Evolutionary conservation across 2,797 vertebrate genomes (phyloP).

Genomic region (Anabas testudineus): DNA sequence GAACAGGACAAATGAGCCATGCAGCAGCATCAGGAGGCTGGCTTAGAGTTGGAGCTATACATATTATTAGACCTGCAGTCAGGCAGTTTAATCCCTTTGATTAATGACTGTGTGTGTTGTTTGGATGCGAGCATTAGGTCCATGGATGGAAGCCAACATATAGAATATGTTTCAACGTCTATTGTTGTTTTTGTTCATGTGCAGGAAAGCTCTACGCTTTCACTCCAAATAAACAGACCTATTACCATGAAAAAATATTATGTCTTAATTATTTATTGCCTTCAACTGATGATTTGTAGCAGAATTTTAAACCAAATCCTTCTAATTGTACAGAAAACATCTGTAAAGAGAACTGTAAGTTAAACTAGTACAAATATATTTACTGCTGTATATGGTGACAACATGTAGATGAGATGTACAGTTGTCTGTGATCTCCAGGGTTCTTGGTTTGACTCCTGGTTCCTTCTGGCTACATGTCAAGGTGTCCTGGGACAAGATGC

Average conservation of each 20-base stretch:
- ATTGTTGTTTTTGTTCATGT: slow-evolving; percentile 42
- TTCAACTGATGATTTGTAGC: background rate
- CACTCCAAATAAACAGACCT: background rate
- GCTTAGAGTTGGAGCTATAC: slow-evolving; percentile 54
- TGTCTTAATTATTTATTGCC: slow-evolving; percentile 2
- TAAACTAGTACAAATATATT: too few species aligned
- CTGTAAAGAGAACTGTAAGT: background rate
- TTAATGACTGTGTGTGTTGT: slow-evolving; percentile 58
- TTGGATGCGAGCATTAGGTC: slow-evolving; percentile 22
- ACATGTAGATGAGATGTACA: too few species aligned
- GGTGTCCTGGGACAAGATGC: too few species aligned
- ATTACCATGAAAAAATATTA: slow-evolving; percentile 12
- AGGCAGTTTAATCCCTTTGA: slow-evolving; percentile 66
- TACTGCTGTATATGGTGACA: too few species aligned
- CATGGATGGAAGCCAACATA: slow-evolving; percentile 3
- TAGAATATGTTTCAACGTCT: slow-evolving; percentile 27
- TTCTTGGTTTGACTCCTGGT: too few species aligned
- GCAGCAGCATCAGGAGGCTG: slow-evolving; percentile 60
- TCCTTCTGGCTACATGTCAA: too few species aligned
- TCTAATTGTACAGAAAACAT: background rate
- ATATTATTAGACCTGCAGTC: slow-evolving; percentile 69
- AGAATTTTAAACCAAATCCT: background rate
- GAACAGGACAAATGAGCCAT: slow-evolving; percentile 76
- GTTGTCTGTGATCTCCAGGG: too few species aligned
- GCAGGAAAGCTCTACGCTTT: background rate